Percentiles rank a stretch among this genome's conserved stretches.
Evolutionary conservation across 2,888 invertebrate genomes (phyloP).

Genomic region (Eristalis intricaria): DNA sequence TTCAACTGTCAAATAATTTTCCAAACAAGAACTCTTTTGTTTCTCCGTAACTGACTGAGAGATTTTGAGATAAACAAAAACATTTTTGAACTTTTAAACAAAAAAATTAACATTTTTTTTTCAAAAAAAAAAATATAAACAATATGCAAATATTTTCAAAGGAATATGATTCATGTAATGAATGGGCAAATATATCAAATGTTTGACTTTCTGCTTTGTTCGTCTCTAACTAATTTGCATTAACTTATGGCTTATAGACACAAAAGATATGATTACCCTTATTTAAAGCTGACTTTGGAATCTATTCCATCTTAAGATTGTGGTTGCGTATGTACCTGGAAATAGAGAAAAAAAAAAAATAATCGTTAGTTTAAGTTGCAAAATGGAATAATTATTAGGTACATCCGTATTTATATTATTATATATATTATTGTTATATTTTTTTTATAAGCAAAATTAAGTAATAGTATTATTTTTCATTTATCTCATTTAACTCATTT

Average conservation of each 20-base stretch:
- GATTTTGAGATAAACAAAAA: slow-evolving; percentile 55
- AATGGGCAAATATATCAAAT: slow-evolving; percentile 59
- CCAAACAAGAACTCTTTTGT: slow-evolving; percentile 40
- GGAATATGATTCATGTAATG: slow-evolving; percentile 64
- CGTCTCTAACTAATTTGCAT: slow-evolving; percentile 40
- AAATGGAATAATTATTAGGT: not conserved
- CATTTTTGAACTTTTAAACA: slow-evolving; percentile 24
- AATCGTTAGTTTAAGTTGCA: not conserved
- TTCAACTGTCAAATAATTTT: slow-evolving; percentile 48
- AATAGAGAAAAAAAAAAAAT: not conserved
- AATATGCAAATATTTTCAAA: not conserved
- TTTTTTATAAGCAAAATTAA: too few relatives aligned
- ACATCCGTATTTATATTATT: too few relatives aligned
- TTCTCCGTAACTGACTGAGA: slow-evolving; percentile 14
- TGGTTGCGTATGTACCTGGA: not conserved
- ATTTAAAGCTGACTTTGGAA: not conserved
- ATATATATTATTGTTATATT: too few relatives aligned
- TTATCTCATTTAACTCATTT: too few relatives aligned
- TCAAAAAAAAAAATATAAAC: not conserved
- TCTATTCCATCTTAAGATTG: not conserved
- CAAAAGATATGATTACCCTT: not conserved
- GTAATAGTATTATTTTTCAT: too few relatives aligned
- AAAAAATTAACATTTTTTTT: slow-evolving; percentile 50
- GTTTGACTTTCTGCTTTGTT: slow-evolving; percentile 18
- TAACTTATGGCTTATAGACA: not conserved